These are phyloP conservation scores for Eupithecia subumbrata DNA, from an alignment of 2,888 invertebrate genomes.

Conservation along the genomic window DNA sequence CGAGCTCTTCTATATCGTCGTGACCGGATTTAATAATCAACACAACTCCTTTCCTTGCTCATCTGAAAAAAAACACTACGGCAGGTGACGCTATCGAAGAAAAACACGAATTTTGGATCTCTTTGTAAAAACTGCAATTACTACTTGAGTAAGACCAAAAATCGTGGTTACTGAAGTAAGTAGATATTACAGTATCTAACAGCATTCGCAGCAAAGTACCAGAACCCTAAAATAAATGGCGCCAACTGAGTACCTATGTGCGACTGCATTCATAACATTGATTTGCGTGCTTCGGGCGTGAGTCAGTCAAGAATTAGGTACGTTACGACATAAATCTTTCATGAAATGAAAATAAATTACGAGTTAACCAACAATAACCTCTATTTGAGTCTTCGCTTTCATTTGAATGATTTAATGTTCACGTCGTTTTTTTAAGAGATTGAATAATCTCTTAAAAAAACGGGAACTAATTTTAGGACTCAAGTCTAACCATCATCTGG, in stretches of 20 bases:
- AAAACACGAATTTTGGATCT: background rate
- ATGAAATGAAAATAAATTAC: constrained; percentile 38
- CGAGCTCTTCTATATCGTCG: constrained; percentile 74
- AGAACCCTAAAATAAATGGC: constrained; percentile 27
- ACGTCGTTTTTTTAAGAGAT: background rate
- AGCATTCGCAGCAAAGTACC: background rate
- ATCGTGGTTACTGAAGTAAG: background rate
- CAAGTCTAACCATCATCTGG: background rate
- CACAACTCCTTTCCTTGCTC: constrained; percentile 54
- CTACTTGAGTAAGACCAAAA: background rate
- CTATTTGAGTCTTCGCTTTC: constrained; percentile 13
- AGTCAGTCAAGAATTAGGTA: constrained; percentile 35
- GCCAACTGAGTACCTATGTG: constrained; percentile 5
- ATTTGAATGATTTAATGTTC: background rate
- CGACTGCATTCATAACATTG: constrained; percentile 30
- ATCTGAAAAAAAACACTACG: constrained; percentile 43
- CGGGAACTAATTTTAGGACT: too few species aligned
- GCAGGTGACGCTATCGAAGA: background rate
- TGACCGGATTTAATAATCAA: constrained; percentile 68
- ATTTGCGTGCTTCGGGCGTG: constrained; percentile 37
- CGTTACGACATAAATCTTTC: constrained; percentile 40
- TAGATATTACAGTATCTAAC: background rate
- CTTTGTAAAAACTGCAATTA: background rate
- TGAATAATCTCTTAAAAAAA: too few species aligned
- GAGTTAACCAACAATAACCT: constrained; percentile 26